Evolutionary conservation across 2,113 vertebrate genomes (phyloP), one percentile per base, ranked within the genome.

Genomic region (Leptobrachium ailaonicum): DNA sequence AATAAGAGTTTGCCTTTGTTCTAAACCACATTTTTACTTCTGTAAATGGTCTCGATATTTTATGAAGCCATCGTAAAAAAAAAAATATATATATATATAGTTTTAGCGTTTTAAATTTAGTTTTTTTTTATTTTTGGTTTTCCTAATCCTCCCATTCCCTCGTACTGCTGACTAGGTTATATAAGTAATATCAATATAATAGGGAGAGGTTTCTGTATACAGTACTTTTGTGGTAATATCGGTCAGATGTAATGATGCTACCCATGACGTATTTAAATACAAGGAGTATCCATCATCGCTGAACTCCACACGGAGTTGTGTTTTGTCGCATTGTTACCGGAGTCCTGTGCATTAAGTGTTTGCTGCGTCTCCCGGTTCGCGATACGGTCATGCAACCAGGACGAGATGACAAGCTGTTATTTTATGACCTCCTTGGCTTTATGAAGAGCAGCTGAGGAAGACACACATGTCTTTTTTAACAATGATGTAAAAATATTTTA

Each of bases 401-500:
- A 44, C 44, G 66, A 67, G 47, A 10, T 7, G 3, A 12, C 2
- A 6, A 44, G 43, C 14, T 9, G 14, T 1, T 67, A 43, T 8
- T 41, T 1, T 4, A 44, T 32, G 32, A 41, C 8, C 50, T 6
- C 66, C 41, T 53, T 6, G 7, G 2, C 3, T 10, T 54, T 50
- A 73, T 14, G 56, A 41, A 56, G 71, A 40, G 41, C 71, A 56
- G 71, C 53, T 73, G 54, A 60, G 12, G 6, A 4, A 7, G 4
- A 14, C 10, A 7, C 1, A 14, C 10, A 41, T 73, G 53, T 73
- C 41, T 60, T 54, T 13, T 73, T 73, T 73, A 60, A 73, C 56
- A 54, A 58, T 73, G 41, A 14, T 60, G 12, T 42, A 60, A 62
- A 32, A 42, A 73, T 42, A 41, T 73, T 73, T 73, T 73, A 73